phyloP scores from a whole-genome alignment of 2,797 vertebrate genomes.

The Vipera ursinii region DNA sequence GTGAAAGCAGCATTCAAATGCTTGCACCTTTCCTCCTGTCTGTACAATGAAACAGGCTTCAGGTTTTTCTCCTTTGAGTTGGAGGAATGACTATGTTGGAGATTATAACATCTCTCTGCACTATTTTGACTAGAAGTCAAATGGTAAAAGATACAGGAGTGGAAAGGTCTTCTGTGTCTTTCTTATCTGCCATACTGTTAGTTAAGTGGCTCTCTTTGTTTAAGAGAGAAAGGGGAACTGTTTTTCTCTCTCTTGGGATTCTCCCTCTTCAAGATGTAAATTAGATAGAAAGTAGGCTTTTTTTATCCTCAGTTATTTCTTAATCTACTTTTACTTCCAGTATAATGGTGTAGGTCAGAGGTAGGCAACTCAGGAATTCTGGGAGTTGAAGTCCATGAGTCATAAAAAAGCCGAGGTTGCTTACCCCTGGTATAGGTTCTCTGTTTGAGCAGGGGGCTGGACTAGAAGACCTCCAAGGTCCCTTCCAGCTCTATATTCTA shows the following conservation, averaged over 20 bases:
- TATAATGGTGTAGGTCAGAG: not conserved
- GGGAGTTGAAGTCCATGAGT: too few relatives aligned
- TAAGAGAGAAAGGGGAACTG: not conserved
- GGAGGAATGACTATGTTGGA: not conserved
- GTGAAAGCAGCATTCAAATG: not conserved
- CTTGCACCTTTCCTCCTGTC: not conserved
- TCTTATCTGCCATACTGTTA: not conserved
- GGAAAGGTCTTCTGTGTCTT: not conserved
- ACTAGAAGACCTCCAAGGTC: too few relatives aligned
- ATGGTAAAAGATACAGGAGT: not conserved
- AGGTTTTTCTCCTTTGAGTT: not conserved
- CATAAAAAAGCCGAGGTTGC: too few relatives aligned
- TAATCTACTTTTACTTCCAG: not conserved
- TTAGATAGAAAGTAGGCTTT: not conserved
- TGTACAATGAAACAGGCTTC: not conserved
- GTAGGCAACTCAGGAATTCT: too few relatives aligned
- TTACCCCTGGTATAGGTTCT: too few relatives aligned
- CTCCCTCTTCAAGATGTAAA: not conserved
- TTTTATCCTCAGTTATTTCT: not conserved
- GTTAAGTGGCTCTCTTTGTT: not conserved
- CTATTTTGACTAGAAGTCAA: not conserved
- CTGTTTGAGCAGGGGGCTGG: too few relatives aligned
- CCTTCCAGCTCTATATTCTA: too few relatives aligned
- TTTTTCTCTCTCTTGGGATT: not conserved
- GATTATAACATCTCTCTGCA: not conserved